Evolutionary conservation across 2,797 vertebrate species (phyloP).

Genomic region (Phalanger gymnotis): DNA sequence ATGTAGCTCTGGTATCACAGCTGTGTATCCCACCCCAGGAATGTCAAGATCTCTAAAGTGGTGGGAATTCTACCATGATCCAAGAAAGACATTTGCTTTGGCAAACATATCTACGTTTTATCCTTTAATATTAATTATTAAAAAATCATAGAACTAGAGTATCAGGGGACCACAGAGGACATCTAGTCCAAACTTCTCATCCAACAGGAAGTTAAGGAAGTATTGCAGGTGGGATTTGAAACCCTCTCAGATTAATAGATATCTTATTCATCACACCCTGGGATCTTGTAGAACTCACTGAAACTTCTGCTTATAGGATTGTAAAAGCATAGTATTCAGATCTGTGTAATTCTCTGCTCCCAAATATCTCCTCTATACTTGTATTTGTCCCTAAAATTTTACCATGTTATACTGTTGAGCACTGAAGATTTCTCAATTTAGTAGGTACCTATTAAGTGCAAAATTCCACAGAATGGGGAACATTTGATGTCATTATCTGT

Average conservation of each 20-base stretch:
- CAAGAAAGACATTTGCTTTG: not conserved
- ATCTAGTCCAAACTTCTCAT: not conserved
- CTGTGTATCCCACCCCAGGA: not conserved
- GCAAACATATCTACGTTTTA: not conserved
- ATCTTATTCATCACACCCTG: no score
- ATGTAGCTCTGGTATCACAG: not conserved
- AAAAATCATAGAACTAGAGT: no score
- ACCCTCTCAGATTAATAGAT: no score
- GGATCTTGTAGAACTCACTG: not conserved
- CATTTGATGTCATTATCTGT: no score
- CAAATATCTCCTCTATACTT: not conserved
- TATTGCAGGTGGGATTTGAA: not conserved
- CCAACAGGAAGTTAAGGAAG: not conserved
- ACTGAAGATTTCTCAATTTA: no score
- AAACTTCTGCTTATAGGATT: not conserved
- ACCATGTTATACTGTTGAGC: no score
- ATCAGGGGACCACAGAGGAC: not conserved
- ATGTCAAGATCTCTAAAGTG: not conserved
- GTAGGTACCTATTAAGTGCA: no score
- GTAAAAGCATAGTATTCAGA: not conserved
- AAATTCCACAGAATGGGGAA: no score
- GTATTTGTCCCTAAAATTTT: no score
- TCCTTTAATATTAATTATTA: no score
- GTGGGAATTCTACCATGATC: not conserved
- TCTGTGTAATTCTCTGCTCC: not conserved